Conservation (phyloP, 2,888 invertebrate species). For the Hymenopus coronatus region DNA sequence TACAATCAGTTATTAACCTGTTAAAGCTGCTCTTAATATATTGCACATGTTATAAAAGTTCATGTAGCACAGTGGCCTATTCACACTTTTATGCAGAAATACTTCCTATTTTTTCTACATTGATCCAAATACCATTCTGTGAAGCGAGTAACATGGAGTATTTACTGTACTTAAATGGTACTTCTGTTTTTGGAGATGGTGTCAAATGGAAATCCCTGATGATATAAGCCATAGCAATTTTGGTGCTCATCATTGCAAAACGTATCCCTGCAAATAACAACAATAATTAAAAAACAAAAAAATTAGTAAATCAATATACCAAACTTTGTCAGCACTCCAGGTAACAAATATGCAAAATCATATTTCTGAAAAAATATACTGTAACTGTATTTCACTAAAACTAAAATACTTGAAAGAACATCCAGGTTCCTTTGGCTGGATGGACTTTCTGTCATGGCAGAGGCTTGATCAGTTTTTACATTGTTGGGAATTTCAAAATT, state of each 20-base stretch:
- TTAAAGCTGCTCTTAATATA: no score
- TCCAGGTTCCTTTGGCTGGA: no score
- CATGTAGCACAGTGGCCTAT: background rate
- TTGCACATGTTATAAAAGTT: background rate
- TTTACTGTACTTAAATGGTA: constrained; percentile 48
- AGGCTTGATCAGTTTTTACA: no score
- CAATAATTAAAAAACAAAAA: no score
- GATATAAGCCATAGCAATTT: constrained; percentile 50
- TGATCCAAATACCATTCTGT: constrained; percentile 48
- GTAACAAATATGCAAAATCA: no score
- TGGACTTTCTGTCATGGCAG: no score
- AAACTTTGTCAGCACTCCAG: background rate
- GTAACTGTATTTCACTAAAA: no score
- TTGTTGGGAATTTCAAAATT: no score
- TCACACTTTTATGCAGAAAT: background rate
- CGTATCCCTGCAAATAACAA: constrained; percentile 52
- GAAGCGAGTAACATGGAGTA: constrained; percentile 48
- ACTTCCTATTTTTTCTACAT: constrained; percentile 38
- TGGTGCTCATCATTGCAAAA: constrained; percentile 54
- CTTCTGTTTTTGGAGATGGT: constrained; percentile 46
- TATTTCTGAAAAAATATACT: no score
- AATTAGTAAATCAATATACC: background rate
- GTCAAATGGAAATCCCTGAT: constrained; percentile 50
- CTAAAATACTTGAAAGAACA: no score
- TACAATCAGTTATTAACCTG: no score